Evolutionary conservation across 2,888 invertebrate genomes (phyloP), one percentile per base, ranked within the genome.

Genomic region (Drosophila flavopinicola): DNA sequence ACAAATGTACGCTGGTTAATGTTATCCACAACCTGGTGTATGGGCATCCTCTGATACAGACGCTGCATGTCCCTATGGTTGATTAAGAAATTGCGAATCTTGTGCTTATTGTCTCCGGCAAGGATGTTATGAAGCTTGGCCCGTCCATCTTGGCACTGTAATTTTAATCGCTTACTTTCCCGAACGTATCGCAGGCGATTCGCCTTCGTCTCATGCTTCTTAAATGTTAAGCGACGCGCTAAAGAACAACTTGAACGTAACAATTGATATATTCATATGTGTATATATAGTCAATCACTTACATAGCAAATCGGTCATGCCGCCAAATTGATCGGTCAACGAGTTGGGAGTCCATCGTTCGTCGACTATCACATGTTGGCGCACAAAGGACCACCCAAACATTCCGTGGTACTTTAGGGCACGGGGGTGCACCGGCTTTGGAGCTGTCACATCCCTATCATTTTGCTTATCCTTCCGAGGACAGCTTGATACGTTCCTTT

Each of bases 1-100:
- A 86, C 78, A 84, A 91, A 91, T 4, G 91, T 90, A 2, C 88
- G 84, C 52, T 91, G 90, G 73, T 90, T 88, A 1, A 91, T 89
- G 23, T 90, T 90, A 7, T 91, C 90, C 9, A 78, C 75, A 10
- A 91, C 87, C 53, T 85, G 27, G 32, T 89, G 70, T 4, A 88
- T 78, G 17, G 91, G 90, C 90, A 91, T 90, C 20, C 78, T 78
- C 47, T 89, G 84, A 48, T 90, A 91, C 1, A 91, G 59, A 1
- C 90, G 78, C 58, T 90, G 89, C 85, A 90, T 85, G 17, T 88
- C 90, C 61, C 82, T 88, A 66, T 89, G 88, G 39, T 88, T 85
- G 17, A 88, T 86, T 4, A 91, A 65, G 25, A 79, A 74, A 58
- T 91, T 91, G 13, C 89, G 84, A 35, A 91, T 88, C 20, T 67